Conservation (phyloP, 2,888 invertebrate genomes). For the Brachyopa scutellaris region DNA sequence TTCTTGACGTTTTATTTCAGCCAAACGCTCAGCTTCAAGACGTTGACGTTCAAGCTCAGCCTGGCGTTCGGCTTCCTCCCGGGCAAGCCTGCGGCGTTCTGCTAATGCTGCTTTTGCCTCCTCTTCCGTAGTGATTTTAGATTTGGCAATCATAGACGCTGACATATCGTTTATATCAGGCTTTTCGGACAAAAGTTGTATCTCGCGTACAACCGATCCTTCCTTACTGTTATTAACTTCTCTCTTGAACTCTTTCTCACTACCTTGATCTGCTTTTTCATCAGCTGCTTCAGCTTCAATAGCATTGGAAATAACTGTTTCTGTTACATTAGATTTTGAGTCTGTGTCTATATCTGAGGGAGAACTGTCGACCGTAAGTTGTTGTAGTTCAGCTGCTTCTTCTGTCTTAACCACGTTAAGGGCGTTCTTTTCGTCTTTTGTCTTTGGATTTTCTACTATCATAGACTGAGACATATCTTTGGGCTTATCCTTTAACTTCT, state of each 20-base stretch:
- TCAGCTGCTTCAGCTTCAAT: conserved; percentile 74
- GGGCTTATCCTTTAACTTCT: conserved; percentile 75
- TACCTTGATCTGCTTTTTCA: conserved; percentile 80
- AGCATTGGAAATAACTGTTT: conserved; percentile 53
- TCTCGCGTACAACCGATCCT: conserved; percentile 78
- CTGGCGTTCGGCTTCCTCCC: conserved; percentile 95
- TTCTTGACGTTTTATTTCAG: conserved; percentile 87
- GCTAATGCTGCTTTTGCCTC: conserved; percentile 97
- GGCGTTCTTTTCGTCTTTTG: conserved; percentile 81
- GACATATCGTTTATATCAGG: conserved; percentile 79
- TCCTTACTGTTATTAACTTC: conserved; percentile 79
- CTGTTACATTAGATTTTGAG: conserved; percentile 49
- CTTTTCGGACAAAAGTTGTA: conserved; percentile 74
- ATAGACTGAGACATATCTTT: conserved; percentile 73
- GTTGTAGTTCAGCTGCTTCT: conserved; percentile 68
- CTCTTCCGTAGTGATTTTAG: conserved; percentile 92
- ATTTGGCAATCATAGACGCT: conserved; percentile 87
- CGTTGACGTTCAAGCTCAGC: conserved; percentile 91
- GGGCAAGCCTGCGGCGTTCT: conserved; percentile 91
- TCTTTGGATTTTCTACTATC: conserved; percentile 77
- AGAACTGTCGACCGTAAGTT: conserved; percentile 30
- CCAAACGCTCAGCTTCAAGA: conserved; percentile 88
- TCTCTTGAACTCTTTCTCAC: conserved; percentile 77
- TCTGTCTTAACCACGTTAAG: conserved; percentile 80
- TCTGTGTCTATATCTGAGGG: conserved; percentile 59